Evolutionary conservation across 2,888 invertebrate species (phyloP).

Genomic region (Hymenopus coronatus): DNA sequence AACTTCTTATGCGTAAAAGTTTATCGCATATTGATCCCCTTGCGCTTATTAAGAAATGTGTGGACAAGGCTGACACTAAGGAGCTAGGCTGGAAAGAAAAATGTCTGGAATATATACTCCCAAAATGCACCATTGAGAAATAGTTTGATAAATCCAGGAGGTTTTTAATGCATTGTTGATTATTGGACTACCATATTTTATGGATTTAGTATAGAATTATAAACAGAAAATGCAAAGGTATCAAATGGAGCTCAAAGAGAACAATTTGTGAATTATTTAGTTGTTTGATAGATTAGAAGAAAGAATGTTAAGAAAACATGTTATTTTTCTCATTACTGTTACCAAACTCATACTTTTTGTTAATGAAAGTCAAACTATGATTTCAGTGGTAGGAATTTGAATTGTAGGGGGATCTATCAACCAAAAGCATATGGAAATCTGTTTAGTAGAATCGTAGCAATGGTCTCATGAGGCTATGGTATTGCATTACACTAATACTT

Average conservation of each 20-base stretch:
- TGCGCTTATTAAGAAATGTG: no score
- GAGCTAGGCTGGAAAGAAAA: not conserved
- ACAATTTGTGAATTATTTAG: no score
- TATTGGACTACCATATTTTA: not conserved
- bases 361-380: not conserved
- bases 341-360: no score
- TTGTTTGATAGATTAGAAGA: no score
- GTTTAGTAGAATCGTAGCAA: not conserved
- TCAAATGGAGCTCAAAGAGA: no score
- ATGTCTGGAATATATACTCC: not conserved
- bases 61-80: no score
- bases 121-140: not conserved
- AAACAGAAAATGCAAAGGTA: not conserved
- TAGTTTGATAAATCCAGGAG: no score
- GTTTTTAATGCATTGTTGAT: not conserved
- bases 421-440: not conserved
- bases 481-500: not conserved
- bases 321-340: no score
- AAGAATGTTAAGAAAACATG: no score
- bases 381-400: not conserved
- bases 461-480: not conserved
- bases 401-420: not conserved
- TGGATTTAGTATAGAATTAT: not conserved
- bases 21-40: no score
- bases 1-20: no score